A percentile compares a stretch with the other conserved stretches of the same genome.
Conservation (phyloP, 2,888 invertebrate species). For the Ichneumon xanthorius region DNA sequence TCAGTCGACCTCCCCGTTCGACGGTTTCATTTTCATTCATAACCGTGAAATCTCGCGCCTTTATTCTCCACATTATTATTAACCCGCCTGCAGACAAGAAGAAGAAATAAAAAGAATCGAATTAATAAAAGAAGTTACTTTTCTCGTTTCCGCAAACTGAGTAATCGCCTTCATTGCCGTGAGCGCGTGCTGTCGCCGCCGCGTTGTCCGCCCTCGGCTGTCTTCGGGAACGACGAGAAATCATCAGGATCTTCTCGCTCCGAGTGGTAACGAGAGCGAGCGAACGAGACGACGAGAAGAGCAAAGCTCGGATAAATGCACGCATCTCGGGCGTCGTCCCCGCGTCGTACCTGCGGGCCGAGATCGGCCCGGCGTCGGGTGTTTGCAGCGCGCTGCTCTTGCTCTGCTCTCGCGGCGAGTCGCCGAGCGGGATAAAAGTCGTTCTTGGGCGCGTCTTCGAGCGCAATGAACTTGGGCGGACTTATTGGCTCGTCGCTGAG, state of each 20-base stretch:
- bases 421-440: constrained; percentile 44
- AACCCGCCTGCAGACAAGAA: not conserved
- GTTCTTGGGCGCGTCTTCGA: constrained; percentile 68
- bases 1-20: not conserved
- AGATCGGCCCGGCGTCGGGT: constrained; percentile 8
- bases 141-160: constrained; percentile 43
- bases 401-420: constrained; percentile 35
- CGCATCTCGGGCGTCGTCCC: constrained; percentile 61
- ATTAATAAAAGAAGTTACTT: constrained; percentile 18
- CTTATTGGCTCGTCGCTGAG: constrained; percentile 66
- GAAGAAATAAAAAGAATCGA: not conserved
- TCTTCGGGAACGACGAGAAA: constrained; percentile 43
- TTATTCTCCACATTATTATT: not conserved
- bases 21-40: constrained; percentile 3
- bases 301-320: constrained; percentile 56
- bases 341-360: constrained; percentile 36
- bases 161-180: constrained; percentile 44
- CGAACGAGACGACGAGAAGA: not conserved
- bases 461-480: constrained; percentile 76
- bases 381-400: not conserved
- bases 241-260: constrained; percentile 32
- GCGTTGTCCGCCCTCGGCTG: constrained; percentile 1
- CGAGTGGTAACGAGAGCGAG: constrained; percentile 32
- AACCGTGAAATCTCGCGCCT: not conserved
- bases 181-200: constrained; percentile 46